Base-by-base conservation (phyloP, 2,797 vertebrate species). In the Silurus aristotelis region DNA sequence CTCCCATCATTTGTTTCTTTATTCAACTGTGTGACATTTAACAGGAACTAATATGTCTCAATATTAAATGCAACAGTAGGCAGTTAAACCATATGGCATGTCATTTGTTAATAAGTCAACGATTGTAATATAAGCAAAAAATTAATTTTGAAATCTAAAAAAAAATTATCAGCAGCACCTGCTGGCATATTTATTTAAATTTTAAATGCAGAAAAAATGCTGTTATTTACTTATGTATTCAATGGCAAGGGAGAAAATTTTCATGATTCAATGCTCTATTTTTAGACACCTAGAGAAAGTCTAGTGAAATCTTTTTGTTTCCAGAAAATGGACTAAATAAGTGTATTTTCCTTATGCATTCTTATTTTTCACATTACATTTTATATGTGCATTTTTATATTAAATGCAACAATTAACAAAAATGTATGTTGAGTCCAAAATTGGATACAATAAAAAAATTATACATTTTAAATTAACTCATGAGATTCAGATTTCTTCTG, bases 291-390 rank as follows among this genome's bases (percentile, higher is more conserved):
- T 73, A 46, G 46, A 1, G 1, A 8, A 25, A 17, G 71, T 8
- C 46, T 55, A 73, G 1, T n/a, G 20, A 48, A 52, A 3, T 22
- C 5, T 25, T 73, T 73, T 15, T 71, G 7, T 71, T 20, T 46
- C 19, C 43, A n/a, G 22, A 52, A 52, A 48, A 72, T n/a, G 20
- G 38, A 15, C 22, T 52, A 5, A 14, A 73, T 73, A 25, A 52
- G 52, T 73, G 46, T 20, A 25, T 52, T 15, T 73, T 13, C n/a
- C 22, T 73, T 66, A n/a, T 25, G 43, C 38, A 13, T 22, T 8
- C 71, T 73, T 55, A 73, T 73, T 73, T 38, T 73, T 27, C 48
- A 73, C 22, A 17, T 73, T 27, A 25, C 52, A 25, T 73, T 73
- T 72, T 73, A 55, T 52, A 22, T 25, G 25, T 56, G 25, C 10